Evolutionary conservation across 1,140 invertebrate species (phyloP), one percentile per base, ranked within the genome.

Genomic region (Procambarus clarkii): DNA sequence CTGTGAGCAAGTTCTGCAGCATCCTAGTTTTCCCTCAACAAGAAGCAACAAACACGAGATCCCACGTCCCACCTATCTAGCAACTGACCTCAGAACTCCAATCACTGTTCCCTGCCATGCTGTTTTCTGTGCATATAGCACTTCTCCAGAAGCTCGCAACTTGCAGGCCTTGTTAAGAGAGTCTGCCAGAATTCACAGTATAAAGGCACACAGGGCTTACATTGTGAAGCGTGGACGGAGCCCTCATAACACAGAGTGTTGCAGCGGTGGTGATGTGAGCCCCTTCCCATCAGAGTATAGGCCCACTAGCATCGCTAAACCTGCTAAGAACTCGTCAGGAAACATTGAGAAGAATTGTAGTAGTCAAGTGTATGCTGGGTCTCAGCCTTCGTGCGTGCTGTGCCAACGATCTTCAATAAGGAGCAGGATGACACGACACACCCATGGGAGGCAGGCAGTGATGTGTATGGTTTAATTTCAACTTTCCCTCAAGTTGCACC

Each of bases 81-180:
- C 83, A 76, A 71, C 24, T 46, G 69, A 76, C 24, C 44, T 50
- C n/a, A 18, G 69, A 71, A 48, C 34, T 82, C 80, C 21, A 15
- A 50, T 82, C 54, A 74, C 69, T 74, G 69, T 74, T 74, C 89
- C 89, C 7, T 91, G 89, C 58, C 89, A 91, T 79, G 82, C 74
- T 7, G 76, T 91, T 8, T 91, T 91, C 89, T 91, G 89, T 79
- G 89, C 89, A 15, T 91, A 91, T 50, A 91, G 89, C 60, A 91
- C 82, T 69, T 79, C 89, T 15, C 89, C 89, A 46, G 82, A 83
- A 24, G 77, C 89, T 48, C 60, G 82, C 5, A 85, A 60, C 44
- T 44, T 91, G n/a, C 89, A 85, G 60, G 80, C 82, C 13, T n/a
- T 85, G 2, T 69, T 91, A 50, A 85, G 76, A 54, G 89, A 91